Conservation (phyloP, 2,888 invertebrate genomes). For the Drosophila meridionalis region DNA sequence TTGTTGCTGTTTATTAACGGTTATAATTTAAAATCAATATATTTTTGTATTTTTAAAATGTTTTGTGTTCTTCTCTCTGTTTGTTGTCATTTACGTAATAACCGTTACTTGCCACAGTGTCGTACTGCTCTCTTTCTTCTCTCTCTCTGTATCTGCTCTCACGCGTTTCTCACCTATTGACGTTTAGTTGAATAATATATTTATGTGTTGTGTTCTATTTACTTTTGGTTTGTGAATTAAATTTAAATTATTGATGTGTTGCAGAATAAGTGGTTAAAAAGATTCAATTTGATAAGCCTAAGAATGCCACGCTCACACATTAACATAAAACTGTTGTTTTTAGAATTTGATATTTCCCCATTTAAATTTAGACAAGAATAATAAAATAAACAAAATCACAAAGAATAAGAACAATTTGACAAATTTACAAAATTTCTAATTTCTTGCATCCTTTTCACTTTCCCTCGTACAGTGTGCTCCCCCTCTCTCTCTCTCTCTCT, state of each 20-base stretch:
- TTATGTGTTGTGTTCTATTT: slow-evolving; percentile 10
- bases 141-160: background rate
- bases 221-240: slow-evolving; percentile 35
- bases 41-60: slow-evolving; percentile 30
- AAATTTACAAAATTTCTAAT: slow-evolving; percentile 53
- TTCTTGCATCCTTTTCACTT: slow-evolving; percentile 2
- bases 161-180: slow-evolving; percentile 31
- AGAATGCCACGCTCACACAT: slow-evolving; percentile 33
- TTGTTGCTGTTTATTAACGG: slow-evolving; percentile 42
- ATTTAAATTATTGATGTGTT: slow-evolving; percentile 21
- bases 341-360: slow-evolving; percentile 7
- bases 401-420: slow-evolving; percentile 17
- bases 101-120: slow-evolving; percentile 23
- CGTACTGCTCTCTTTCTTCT: background rate
- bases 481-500: background rate
- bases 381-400: slow-evolving; percentile 14
- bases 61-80: slow-evolving; percentile 13
- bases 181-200: slow-evolving; percentile 46
- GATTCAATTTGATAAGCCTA: slow-evolving; percentile 20
- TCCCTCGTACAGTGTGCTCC: slow-evolving; percentile 31
- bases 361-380: slow-evolving; percentile 37
- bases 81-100: slow-evolving; percentile 31
- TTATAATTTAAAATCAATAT: slow-evolving; percentile 54
- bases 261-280: slow-evolving; percentile 27
- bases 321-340: slow-evolving; percentile 30